Conservation (phyloP, 1,140 invertebrate genomes). For the Lethrus apterus region DNA sequence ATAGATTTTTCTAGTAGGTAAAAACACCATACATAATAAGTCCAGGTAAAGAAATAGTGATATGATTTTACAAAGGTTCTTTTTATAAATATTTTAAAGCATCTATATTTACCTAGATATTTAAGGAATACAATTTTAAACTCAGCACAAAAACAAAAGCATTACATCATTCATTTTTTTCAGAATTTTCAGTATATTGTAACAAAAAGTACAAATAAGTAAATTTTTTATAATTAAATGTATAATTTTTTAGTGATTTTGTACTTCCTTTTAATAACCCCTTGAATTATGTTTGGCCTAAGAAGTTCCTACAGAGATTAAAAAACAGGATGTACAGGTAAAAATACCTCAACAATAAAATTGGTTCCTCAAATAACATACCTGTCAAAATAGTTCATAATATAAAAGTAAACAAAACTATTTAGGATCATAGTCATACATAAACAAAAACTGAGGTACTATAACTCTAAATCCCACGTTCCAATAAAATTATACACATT, state of each 20-base stretch:
- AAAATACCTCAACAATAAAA: too few species aligned
- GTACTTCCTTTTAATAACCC: neutral
- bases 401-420: slow-evolving; percentile 6
- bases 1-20: too few species aligned
- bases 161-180: neutral
- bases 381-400: slow-evolving; percentile 18
- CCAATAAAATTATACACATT: too few species aligned
- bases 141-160: neutral
- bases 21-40: too few species aligned
- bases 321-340: slow-evolving; percentile 9
- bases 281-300: neutral
- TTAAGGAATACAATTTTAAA: neutral
- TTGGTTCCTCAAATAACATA: slow-evolving; percentile 1
- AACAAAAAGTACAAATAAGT: neutral
- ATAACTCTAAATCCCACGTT: too few species aligned
- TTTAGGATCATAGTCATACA: slow-evolving; percentile 10
- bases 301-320: neutral
- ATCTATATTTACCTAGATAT: too few species aligned
- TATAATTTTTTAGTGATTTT: neutral
- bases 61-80: neutral
- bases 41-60: neutral
- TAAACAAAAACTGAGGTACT: neutral
- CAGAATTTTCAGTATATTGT: neutral
- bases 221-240: neutral
- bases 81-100: too few species aligned